Percentiles rank a stretch among this genome's conserved stretches.
Conservation (phyloP, 2,888 invertebrate species). For the Drosophila basisetae region DNA sequence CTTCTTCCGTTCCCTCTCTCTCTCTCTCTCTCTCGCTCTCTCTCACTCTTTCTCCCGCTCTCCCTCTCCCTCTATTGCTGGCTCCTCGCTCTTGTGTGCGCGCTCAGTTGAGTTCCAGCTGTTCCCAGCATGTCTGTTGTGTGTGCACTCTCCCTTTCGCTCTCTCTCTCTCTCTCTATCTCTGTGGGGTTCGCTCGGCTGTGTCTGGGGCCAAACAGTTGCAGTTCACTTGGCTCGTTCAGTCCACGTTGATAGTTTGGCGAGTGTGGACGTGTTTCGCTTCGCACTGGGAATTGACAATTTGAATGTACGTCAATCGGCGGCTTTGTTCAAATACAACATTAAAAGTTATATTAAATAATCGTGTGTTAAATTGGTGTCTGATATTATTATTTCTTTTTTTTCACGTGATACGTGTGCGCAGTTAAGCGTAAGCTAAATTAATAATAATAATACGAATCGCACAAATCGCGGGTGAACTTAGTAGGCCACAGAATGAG, state of each 20-base stretch:
- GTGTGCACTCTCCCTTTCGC: neutral
- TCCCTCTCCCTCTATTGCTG: neutral
- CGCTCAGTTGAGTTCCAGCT: constrained; percentile 30
- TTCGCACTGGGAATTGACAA: constrained; percentile 15
- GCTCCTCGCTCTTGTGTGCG: neutral
- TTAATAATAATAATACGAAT: neutral
- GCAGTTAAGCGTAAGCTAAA: constrained; percentile 1
- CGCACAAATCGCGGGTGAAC: constrained; percentile 10
- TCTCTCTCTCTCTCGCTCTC: neutral
- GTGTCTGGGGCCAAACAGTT: neutral
- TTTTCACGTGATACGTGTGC: constrained; percentile 43
- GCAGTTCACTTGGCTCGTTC: constrained; percentile 31
- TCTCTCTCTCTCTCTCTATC: neutral
- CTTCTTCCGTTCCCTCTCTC: neutral
- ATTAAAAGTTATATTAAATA: neutral
- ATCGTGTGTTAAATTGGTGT: neutral
- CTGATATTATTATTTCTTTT: constrained; percentile 7
- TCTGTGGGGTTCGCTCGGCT: neutral
- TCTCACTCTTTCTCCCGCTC: neutral
- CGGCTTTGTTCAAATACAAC: constrained; percentile 8
- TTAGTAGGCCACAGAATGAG: constrained; percentile 40
- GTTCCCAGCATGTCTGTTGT: constrained; percentile 8
- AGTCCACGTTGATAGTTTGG: constrained; percentile 46
- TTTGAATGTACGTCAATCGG: constrained; percentile 1
- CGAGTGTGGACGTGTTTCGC: constrained; percentile 44